These are phyloP conservation scores for Drosophila pruinosa DNA, from an alignment of 1,140 invertebrate species.

Conservation along the genomic window DNA sequence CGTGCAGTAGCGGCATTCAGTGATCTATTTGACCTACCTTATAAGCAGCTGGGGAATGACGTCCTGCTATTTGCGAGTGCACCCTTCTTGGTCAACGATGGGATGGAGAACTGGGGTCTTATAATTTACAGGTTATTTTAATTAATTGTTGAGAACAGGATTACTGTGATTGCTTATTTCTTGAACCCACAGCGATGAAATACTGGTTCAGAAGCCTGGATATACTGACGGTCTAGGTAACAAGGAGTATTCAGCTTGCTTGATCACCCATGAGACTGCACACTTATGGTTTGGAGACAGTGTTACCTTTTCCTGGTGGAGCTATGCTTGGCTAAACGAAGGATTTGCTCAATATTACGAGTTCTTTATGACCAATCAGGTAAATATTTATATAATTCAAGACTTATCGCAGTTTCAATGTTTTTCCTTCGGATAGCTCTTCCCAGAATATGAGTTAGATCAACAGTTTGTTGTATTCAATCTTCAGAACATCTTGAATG, in stretches of 20 bases:
- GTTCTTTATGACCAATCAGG: slow-evolving; percentile 84
- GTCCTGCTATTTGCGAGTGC: slow-evolving; percentile 88
- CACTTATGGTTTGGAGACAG: slow-evolving; percentile 89
- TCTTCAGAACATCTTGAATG: slow-evolving; percentile 86
- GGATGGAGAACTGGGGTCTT: slow-evolving; percentile 94
- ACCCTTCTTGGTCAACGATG: slow-evolving; percentile 89
- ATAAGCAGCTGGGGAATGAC: slow-evolving; percentile 74
- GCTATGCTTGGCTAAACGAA: slow-evolving; percentile 87
- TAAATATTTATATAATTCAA: background rate
- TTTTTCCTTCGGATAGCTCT: too few relatives aligned
- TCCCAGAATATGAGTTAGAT: slow-evolving; percentile 83
- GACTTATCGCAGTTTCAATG: too few relatives aligned
- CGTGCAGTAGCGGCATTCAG: slow-evolving; percentile 83
- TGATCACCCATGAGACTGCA: slow-evolving; percentile 86
- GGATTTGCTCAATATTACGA: slow-evolving; percentile 88
- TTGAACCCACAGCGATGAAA: slow-evolving; percentile 36
- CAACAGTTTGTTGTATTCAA: slow-evolving; percentile 87
- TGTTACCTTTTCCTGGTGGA: slow-evolving; percentile 88
- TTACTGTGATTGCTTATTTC: background rate
- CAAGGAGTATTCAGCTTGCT: slow-evolving; percentile 83
- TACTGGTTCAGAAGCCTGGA: slow-evolving; percentile 44
- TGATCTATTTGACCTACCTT: slow-evolving; percentile 83
- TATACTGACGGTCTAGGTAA: slow-evolving; percentile 67
- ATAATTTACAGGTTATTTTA: slow-evolving; percentile 85
- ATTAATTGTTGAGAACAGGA: background rate